Percentiles rank a stretch among this genome's conserved stretches.
Conservation (phyloP, 2,797 vertebrate species). For the Aeoliscus strigatus region DNA sequence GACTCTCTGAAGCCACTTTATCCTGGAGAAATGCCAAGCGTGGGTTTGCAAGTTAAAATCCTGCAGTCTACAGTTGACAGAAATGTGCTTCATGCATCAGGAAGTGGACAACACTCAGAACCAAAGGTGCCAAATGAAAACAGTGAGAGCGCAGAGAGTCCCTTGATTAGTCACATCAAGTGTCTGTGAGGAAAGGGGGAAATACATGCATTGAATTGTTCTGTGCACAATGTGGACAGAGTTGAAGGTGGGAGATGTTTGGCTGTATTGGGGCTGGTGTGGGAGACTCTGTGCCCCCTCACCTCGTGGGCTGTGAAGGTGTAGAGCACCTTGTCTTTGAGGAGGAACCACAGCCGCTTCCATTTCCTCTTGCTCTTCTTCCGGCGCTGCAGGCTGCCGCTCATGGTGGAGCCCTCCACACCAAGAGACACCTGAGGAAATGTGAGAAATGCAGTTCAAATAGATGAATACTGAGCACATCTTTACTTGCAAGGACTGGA, state of each 20-base stretch:
- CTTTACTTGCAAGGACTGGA: no score
- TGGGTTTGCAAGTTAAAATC: background rate
- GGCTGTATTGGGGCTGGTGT: conserved; percentile 62
- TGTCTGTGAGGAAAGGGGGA: conserved; percentile 11
- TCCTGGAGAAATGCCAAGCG: conserved; percentile 72
- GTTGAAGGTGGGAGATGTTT: conserved; percentile 5
- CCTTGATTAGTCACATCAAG: conserved; percentile 30
- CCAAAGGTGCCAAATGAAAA: conserved; percentile 15
- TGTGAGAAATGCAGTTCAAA: no score
- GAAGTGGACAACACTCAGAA: conserved; percentile 6
- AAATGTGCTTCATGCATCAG: conserved; percentile 8
- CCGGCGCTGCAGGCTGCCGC: conserved; percentile 87
- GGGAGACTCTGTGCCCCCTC: conserved; percentile 79
- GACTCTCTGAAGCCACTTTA: conserved; percentile 88
- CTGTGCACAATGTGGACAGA: background rate
- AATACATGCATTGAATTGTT: conserved; percentile 11
- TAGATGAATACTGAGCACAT: no score
- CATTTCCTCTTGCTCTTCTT: conserved; percentile 94
- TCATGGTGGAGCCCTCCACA: conserved; percentile 85
- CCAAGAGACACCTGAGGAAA: conserved; percentile 82
- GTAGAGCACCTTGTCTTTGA: conserved; percentile 99
- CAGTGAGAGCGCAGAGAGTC: conserved; percentile 65
- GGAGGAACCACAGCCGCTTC: conserved; percentile 98
- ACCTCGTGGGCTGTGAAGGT: conserved; percentile 92
- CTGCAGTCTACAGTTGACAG: background rate